These are phyloP conservation scores for Acridotheres tristis DNA, from an alignment of 2,797 vertebrate genomes.

Conservation along the genomic window DNA sequence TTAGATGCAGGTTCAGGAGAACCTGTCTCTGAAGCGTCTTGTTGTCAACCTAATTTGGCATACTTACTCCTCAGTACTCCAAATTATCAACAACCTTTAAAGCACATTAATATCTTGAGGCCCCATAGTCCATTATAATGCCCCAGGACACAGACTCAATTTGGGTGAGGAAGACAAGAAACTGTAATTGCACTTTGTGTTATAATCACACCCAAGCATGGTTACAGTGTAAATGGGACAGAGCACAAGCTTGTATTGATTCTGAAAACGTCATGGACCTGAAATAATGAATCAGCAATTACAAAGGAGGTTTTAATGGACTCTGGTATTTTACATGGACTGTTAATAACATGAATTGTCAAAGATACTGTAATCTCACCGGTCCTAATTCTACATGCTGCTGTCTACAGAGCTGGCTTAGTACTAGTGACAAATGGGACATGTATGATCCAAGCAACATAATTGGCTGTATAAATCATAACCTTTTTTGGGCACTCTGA, in stretches of 20 bases:
- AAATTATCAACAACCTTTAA: neutral
- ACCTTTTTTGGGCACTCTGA: neutral
- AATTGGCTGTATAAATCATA: neutral
- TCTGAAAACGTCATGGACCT: neutral
- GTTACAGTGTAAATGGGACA: neutral
- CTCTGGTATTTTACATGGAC: neutral
- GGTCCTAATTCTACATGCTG: neutral
- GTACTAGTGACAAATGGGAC: neutral
- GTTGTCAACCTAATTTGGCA: neutral
- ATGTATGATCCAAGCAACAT: neutral
- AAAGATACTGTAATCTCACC: neutral
- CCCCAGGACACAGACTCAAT: neutral
- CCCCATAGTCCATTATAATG: neutral
- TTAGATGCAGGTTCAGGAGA: neutral
- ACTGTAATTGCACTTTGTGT: neutral
- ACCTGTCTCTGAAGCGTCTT: neutral
- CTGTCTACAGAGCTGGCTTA: neutral
- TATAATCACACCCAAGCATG: neutral
- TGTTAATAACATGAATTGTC: neutral
- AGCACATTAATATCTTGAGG: neutral
- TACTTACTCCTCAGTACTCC: neutral
- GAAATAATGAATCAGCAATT: neutral
- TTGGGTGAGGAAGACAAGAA: neutral
- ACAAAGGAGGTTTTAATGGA: neutral
- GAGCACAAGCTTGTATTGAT: neutral